Evolutionary conservation across 2,113 vertebrate species (phyloP).

Genomic region (Caracal caracal): DNA sequence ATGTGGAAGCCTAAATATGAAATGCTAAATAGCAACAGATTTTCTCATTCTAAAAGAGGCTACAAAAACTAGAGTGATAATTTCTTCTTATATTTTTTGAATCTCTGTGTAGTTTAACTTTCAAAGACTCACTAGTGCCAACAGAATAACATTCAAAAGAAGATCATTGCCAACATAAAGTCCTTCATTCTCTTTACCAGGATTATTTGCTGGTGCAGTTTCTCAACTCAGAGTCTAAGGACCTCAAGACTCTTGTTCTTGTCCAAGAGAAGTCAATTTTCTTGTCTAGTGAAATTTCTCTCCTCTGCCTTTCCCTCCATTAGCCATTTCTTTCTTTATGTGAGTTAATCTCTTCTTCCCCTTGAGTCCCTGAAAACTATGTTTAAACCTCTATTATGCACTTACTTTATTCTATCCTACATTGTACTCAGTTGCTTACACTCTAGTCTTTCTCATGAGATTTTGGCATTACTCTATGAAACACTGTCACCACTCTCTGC

Average conservation of each 20-base stretch:
- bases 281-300: background rate
- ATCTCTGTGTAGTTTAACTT: conserved; percentile 49
- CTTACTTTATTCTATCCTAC: background rate
- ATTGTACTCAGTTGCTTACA: too few species aligned
- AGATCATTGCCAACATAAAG: background rate
- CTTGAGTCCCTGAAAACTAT: background rate
- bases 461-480: background rate
- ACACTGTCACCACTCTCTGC: background rate
- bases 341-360: background rate
- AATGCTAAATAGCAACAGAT: conserved; percentile 57
- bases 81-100: conserved; percentile 42
- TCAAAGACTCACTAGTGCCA: conserved; percentile 18
- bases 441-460: background rate
- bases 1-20: conserved; percentile 55
- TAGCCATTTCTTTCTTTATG: background rate
- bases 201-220: background rate
- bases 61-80: conserved; percentile 50
- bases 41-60: conserved; percentile 63
- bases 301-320: background rate
- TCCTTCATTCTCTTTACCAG: background rate
- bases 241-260: background rate
- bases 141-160: conserved; percentile 20
- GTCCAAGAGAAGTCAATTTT: background rate
- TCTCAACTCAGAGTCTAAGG: background rate
- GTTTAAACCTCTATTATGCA: background rate